These are phyloP conservation scores for Chloebia gouldiae DNA, from an alignment of 2,113 vertebrate genomes.

Conservation along the genomic window DNA sequence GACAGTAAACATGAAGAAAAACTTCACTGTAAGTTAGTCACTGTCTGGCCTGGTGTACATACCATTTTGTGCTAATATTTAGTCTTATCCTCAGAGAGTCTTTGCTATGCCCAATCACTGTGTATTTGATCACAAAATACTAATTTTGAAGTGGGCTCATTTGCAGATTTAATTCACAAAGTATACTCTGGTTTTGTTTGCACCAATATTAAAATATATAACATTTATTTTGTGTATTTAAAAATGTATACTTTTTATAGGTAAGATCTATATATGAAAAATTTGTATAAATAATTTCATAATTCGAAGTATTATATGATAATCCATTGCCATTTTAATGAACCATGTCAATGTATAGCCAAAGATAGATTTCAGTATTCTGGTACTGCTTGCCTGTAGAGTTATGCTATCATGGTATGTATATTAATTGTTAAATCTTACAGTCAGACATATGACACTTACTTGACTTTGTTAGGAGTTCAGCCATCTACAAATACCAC, in stretches of 20 bases:
- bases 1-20: conserved; percentile 38
- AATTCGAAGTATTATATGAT: not conserved
- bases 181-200: not conserved
- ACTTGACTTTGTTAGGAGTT: not conserved
- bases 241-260: not conserved
- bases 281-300: not conserved
- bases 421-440: not conserved
- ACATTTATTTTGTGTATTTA: not conserved
- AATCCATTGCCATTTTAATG: not conserved
- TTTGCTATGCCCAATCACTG: not conserved
- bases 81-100: not conserved
- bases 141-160: not conserved
- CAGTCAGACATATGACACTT: not conserved
- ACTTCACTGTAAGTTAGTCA: conserved; percentile 2
- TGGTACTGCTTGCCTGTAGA: not conserved
- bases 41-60: not conserved
- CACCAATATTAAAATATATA: not conserved
- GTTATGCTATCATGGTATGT: not conserved
- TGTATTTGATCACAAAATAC: not conserved
- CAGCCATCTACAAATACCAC: not conserved
- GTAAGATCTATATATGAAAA: not conserved
- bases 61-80: not conserved
- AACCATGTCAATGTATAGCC: not conserved
- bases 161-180: not conserved
- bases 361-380: not conserved